Percentiles rank a stretch among this genome's conserved stretches.
Evolutionary conservation across 2,113 vertebrate species (phyloP).

Genomic region (Oncorhynchus mykiss): DNA sequence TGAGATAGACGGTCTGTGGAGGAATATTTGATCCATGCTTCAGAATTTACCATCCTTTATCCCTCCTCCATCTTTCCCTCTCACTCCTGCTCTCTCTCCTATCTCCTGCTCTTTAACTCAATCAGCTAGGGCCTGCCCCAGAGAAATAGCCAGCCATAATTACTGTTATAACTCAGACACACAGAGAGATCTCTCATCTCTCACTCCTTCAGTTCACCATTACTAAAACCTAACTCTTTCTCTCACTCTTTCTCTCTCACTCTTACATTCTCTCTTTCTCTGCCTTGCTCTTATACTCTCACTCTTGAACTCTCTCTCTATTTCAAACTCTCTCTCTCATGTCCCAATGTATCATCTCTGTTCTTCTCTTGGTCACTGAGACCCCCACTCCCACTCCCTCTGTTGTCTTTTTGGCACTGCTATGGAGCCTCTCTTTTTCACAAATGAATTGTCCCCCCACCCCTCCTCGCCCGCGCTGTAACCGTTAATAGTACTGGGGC

Average conservation of each 20-base stretch:
- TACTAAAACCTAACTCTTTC: background rate
- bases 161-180: background rate
- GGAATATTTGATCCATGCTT: background rate
- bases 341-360: background rate
- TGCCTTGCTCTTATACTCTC: background rate
- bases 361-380: background rate
- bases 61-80: background rate
- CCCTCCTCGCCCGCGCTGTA: no score
- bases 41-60: background rate
- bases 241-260: background rate
- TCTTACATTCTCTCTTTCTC: conserved; percentile 8
- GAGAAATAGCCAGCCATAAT: background rate
- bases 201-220: background rate
- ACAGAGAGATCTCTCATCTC: background rate
- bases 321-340: background rate
- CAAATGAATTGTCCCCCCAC: background rate
- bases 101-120: background rate
- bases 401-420: background rate
- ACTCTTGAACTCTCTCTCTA: background rate
- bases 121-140: background rate
- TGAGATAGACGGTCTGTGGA: background rate
- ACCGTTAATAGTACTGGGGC: background rate
- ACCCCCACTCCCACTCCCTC: background rate
- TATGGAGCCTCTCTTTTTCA: background rate
- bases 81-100: background rate